These are phyloP conservation scores for Cyphomyrmex costatus DNA, from an alignment of 1,140 invertebrate genomes.

Conservation along the genomic window DNA sequence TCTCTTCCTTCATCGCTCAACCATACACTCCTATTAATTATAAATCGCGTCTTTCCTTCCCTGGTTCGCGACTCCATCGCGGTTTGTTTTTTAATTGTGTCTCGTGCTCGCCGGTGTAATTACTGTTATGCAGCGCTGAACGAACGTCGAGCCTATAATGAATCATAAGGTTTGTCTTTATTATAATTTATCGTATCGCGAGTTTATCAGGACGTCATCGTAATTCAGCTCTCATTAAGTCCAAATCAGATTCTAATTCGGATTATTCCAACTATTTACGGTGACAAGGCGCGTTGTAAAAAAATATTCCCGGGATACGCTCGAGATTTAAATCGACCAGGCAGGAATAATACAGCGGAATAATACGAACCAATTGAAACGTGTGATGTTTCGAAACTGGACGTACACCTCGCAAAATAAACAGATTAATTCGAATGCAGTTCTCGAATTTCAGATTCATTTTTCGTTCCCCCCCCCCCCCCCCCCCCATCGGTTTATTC, in stretches of 20 bases:
- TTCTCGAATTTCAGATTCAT: slow-evolving; percentile 39
- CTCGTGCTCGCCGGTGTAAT: slow-evolving; percentile 67
- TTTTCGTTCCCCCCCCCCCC: slow-evolving; percentile 5
- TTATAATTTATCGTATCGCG: slow-evolving; percentile 55
- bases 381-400: slow-evolving; percentile 50
- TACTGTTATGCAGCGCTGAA: slow-evolving; percentile 64
- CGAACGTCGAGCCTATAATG: slow-evolving; percentile 41
- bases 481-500: slow-evolving; percentile 53
- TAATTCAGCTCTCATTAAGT: slow-evolving; percentile 54
- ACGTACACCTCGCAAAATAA: slow-evolving; percentile 47
- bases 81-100: slow-evolving; percentile 68
- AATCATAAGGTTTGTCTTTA: slow-evolving; percentile 50
- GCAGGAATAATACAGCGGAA: neutral
- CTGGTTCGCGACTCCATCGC: slow-evolving; percentile 53
- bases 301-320: neutral
- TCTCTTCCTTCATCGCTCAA: slow-evolving; percentile 27
- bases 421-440: slow-evolving; percentile 21
- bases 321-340: neutral
- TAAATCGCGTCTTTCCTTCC: slow-evolving; percentile 68
- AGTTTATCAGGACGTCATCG: slow-evolving; percentile 48
- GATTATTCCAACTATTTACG: slow-evolving; percentile 11
- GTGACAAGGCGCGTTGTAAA: slow-evolving; percentile 15
- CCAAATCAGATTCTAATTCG: slow-evolving; percentile 49
- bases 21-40: slow-evolving; percentile 69
- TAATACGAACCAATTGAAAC: neutral